These are phyloP conservation scores for Bruchidius siliquastri DNA, from an alignment of 2,888 invertebrate species.

Conservation along the genomic window DNA sequence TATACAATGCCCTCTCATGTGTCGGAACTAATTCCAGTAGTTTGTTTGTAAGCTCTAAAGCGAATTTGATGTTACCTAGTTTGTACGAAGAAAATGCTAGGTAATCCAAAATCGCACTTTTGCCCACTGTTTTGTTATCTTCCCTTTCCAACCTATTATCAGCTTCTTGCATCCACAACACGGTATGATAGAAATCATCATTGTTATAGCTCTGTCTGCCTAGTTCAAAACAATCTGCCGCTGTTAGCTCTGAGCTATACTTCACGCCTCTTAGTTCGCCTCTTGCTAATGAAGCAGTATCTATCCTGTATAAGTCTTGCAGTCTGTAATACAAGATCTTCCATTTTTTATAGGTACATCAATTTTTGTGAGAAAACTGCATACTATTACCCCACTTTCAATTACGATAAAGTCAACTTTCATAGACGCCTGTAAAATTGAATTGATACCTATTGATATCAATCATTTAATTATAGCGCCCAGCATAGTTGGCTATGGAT, in stretches of 20 bases:
- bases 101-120: slow-evolving; percentile 88
- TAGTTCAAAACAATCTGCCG: slow-evolving; percentile 93
- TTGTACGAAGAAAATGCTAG: slow-evolving; percentile 92
- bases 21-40: slow-evolving; percentile 73
- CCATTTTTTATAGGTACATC: too few species aligned
- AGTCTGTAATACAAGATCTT: too few species aligned
- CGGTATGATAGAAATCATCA: slow-evolving; percentile 87
- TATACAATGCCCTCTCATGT: slow-evolving; percentile 84
- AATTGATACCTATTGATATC: too few species aligned
- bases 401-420: too few species aligned
- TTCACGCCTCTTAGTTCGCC: slow-evolving; percentile 84
- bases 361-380: too few species aligned
- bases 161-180: slow-evolving; percentile 94
- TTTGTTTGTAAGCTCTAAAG: slow-evolving; percentile 85
- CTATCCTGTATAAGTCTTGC: too few species aligned
- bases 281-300: slow-evolving; percentile 78
- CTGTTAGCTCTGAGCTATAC: slow-evolving; percentile 70
- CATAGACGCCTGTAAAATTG: too few species aligned
- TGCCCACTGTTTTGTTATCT: slow-evolving; percentile 60
- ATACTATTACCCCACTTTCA: too few species aligned
- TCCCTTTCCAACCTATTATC: slow-evolving; percentile 63
- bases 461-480: too few species aligned
- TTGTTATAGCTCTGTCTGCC: slow-evolving; percentile 90
- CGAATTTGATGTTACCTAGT: slow-evolving; percentile 77
- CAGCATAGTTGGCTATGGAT: too few species aligned